A percentile compares a stretch with the other conserved stretches of the same genome.
These are phyloP conservation scores for Anarsia innoxiella DNA, from an alignment of 2,888 invertebrate genomes.

Conservation along the genomic window DNA sequence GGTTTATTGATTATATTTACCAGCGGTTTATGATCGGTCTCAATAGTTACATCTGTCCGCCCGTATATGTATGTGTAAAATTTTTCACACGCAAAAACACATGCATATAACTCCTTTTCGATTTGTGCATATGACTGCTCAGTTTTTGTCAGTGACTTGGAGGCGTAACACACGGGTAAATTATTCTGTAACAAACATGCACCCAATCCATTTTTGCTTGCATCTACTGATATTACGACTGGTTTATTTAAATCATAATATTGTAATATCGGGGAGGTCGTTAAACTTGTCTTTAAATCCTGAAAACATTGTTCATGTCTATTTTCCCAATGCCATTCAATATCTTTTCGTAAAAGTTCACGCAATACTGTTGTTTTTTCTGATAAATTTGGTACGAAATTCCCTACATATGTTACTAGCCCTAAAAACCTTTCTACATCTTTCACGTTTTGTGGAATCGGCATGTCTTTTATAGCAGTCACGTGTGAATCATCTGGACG, in stretches of 20 bases:
- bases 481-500: slow-evolving; percentile 2
- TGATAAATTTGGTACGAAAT: slow-evolving; percentile 7
- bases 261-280: slow-evolving; percentile 4
- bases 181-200: slow-evolving; percentile 10
- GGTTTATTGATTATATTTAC: slow-evolving; percentile 7
- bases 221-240: slow-evolving; percentile 7
- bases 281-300: slow-evolving; percentile 1
- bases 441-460: slow-evolving; percentile 2
- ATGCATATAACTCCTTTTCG: slow-evolving; percentile 20
- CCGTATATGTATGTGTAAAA: slow-evolving; percentile 17
- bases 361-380: slow-evolving; percentile 5
- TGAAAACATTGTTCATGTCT: slow-evolving; percentile 6
- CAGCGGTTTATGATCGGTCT: slow-evolving; percentile 8
- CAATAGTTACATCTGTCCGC: slow-evolving; percentile 5
- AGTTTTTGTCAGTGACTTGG: slow-evolving; percentile 15
- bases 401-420: slow-evolving; percentile 6
- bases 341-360: slow-evolving; percentile 4
- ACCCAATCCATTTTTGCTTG: slow-evolving; percentile 7
- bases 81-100: slow-evolving; percentile 20
- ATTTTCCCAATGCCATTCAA: slow-evolving; percentile 8
- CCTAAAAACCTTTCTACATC: slow-evolving; percentile 9
- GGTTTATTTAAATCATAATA: slow-evolving; percentile 8
- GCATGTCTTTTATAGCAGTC: slow-evolving; percentile 6
- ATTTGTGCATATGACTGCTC: slow-evolving; percentile 18
- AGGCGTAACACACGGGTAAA: slow-evolving; percentile 16